These are phyloP conservation scores for Cosmorhoe ocellata DNA, from an alignment of 2,888 invertebrate species.

Conservation along the genomic window DNA sequence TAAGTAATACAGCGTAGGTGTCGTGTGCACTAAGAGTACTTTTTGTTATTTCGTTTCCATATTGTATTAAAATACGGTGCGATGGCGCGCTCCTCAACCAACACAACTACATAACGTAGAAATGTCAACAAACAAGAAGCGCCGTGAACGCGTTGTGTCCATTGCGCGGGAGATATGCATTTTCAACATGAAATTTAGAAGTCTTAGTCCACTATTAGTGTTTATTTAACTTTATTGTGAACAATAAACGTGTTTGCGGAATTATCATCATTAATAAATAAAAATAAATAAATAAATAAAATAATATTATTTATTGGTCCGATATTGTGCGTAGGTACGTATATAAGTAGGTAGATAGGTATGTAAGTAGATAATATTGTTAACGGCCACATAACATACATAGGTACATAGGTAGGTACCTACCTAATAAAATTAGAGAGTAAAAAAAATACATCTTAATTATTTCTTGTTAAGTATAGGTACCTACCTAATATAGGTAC, in stretches of 20 bases:
- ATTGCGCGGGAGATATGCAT: slow-evolving; percentile 43
- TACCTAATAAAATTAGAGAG: too few species aligned
- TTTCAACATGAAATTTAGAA: slow-evolving; percentile 13
- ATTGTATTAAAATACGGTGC: slow-evolving; percentile 58
- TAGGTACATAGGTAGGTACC: too few species aligned
- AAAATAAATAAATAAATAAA: too few species aligned
- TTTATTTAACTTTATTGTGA: neutral
- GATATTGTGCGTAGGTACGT: too few species aligned
- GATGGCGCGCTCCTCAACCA: slow-evolving; percentile 63
- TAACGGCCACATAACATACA: too few species aligned
- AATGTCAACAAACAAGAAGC: slow-evolving; percentile 66
- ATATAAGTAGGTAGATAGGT: neutral
- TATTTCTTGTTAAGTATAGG: too few species aligned
- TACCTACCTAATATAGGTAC: too few species aligned
- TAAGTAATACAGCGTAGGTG: slow-evolving; percentile 44
- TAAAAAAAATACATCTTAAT: too few species aligned
- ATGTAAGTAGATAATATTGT: neutral
- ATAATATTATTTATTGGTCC: too few species aligned
- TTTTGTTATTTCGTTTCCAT: slow-evolving; percentile 46
- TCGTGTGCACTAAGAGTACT: slow-evolving; percentile 43
- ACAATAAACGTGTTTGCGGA: neutral
- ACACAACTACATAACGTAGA: slow-evolving; percentile 66
- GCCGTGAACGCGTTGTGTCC: slow-evolving; percentile 42
- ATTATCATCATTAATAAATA: neutral
- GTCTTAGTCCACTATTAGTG: neutral